Evolutionary conservation across 2,797 vertebrate genomes (phyloP), one percentile per base, ranked within the genome.

Genomic region (Clamator glandarius): DNA sequence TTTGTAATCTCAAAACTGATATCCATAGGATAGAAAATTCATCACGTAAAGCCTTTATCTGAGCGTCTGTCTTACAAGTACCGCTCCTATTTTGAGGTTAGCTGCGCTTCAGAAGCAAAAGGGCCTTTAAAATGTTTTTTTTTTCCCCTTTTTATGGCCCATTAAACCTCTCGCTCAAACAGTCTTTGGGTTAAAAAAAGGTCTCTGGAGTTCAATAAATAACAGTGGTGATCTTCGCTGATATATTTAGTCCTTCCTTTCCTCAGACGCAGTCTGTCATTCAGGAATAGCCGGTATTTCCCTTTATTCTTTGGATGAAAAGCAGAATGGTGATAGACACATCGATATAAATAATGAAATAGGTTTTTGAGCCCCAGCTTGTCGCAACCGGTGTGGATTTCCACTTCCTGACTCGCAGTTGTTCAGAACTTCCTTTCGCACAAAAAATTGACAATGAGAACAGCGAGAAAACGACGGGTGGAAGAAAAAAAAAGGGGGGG

Each of bases 1-100:
- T 66, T 93, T 90, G 92, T 94, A 83, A 84, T 54, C 86, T 96
- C 97, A 95, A 87, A 89, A 67, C 89, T 6, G 92, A 93, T 96
- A 97, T 97, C 98, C 97, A 98, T 97, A 97, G 97, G 97, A 96
- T 96, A 97, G 96, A 97, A 94, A 81, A 95, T 46, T 92, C 92
- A 61, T 89, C 42, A 16, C 3, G 41, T 76, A 85, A 85, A 92
- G 96, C 79, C 35, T 84, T 35, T 39, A 59, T 82, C 39, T 21
- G 39, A 95, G 23, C 87, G 48, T 61, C 94, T 92, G 75, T 89
- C 57, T 80, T 46, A 35, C 17, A 19, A 86, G 90, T 36, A 87
- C 69, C 90, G 82, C 96, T 97, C 96, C 91, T 95, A 86, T 92
- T 94, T 90, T 84, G 92, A 95, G 95, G 87, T 96, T 76, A 87